phyloP scores from a whole-genome alignment of 2,113 vertebrate genomes.

The Formicarius rufipectus region DNA sequence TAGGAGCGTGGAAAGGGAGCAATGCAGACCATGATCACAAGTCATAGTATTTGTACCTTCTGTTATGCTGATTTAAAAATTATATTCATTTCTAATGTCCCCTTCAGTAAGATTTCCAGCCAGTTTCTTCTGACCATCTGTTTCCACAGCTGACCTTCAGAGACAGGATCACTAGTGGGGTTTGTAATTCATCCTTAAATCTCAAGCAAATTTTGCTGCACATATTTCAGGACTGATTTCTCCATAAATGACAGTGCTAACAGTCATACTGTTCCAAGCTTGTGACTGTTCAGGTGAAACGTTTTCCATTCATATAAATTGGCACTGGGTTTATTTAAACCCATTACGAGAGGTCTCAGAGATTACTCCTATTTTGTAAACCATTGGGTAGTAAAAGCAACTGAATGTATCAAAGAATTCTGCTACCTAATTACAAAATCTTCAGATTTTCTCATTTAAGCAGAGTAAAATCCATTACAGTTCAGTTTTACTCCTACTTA shows the following conservation, averaged over 20 bases:
- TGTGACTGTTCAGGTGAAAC: not conserved
- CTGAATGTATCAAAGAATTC: not conserved
- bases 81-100: not conserved
- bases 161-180: not conserved
- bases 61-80: not conserved
- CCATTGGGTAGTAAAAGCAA: not conserved
- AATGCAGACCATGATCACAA: not conserved
- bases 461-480: not conserved
- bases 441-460: conserved; percentile 13
- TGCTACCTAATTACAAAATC: not conserved
- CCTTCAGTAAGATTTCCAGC: not conserved
- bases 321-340: not conserved
- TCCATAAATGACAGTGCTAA: not conserved
- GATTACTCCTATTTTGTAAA: conserved; percentile 31
- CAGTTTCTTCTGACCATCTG: not conserved
- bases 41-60: not conserved
- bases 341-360: not conserved
- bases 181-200: not conserved
- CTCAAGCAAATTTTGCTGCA: not conserved
- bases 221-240: not conserved
- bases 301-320: conserved; percentile 27
- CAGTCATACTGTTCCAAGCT: not conserved
- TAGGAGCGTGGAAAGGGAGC: not conserved
- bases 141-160: conserved; percentile 11
- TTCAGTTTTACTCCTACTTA: conserved; percentile 8